Evolutionary conservation across 2,797 vertebrate genomes (phyloP), one percentile per base, ranked within the genome.

Genomic region (Botia almorhae): DNA sequence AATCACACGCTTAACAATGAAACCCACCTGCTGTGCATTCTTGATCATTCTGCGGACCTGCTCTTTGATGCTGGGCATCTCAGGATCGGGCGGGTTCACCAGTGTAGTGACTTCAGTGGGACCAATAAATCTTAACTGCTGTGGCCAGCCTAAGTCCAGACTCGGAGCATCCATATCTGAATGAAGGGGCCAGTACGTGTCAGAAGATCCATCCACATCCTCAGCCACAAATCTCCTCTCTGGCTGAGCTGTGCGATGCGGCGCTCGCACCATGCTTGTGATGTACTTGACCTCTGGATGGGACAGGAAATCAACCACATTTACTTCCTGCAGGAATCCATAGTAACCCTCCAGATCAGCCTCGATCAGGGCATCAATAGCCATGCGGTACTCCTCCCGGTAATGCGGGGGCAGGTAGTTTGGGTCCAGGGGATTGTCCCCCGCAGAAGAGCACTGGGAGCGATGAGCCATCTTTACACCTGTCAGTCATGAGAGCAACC

Each of bases 181-280:
- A 89, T 97, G 96, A 86, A 96, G 79, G 0, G 98, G 97, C 98
- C 98, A 99, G 87, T 99, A 99, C 4, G 98, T 99, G 83, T 97
- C 97, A 0, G 98, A 99, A 56, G 98, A 99, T 58, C 95, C 95
- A 0, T 98, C 96, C 1, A 70, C 89, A 6, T 85, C 91, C 0
- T 69, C 82, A 0, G 92, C 89, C 4, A 87, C 23, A 68, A 88
- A 93, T 2, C 29, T 74, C 14, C 87, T 88, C 13, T 96, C 96
- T 2, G 87, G 78, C 1, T 91, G 91, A 78, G 75, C 10, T 43
- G 82, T 89, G 0, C 93, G 91, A 4, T 92, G 90, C 0, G 97
- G 96, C 23, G 87, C 88, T 88, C 93, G 94, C 39, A 97, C 84
- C 21, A 89, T 90, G 72, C 85, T 89, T 83, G 90, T 91, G 78